phyloP scores from a whole-genome alignment of 1,140 invertebrate species.

The Propsilocerus akamusi region DNA sequence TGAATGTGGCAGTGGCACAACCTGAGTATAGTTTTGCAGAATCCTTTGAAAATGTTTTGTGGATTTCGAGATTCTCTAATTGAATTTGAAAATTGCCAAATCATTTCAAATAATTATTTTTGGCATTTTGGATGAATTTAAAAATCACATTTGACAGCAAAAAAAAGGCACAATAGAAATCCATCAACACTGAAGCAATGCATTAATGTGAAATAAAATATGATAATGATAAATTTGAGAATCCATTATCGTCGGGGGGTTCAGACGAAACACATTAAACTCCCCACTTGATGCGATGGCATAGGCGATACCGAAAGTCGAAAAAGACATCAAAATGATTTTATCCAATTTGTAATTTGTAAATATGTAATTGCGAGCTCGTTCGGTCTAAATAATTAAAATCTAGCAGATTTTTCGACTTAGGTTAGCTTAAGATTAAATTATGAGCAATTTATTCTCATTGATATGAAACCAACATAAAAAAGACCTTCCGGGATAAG shows the following conservation, averaged over 20 bases:
- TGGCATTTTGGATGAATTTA: neutral
- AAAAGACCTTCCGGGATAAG: neutral
- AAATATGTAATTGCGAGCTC: neutral
- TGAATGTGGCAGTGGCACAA: too few species aligned
- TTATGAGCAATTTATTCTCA: too few species aligned
- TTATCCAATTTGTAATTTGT: neutral
- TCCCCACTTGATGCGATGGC: neutral
- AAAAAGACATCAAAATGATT: neutral
- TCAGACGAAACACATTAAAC: neutral
- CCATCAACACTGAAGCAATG: neutral
- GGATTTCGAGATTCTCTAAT: neutral
- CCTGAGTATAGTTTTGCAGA: neutral
- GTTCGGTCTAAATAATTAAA: neutral
- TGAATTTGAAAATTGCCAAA: neutral
- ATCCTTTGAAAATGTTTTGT: neutral
- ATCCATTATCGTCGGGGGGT: neutral
- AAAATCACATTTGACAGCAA: neutral
- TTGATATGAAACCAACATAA: too few species aligned
- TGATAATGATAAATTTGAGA: neutral
- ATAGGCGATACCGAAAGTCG: neutral
- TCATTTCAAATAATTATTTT: neutral
- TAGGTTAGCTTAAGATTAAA: neutral
- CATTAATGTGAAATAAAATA: conserved; percentile 3
- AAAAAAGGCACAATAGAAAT: neutral
- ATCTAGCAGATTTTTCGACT: neutral